Evolutionary conservation across 2,888 invertebrate genomes (phyloP), one percentile per base, ranked within the genome.

Genomic region (Teinopalpus imperialis): DNA sequence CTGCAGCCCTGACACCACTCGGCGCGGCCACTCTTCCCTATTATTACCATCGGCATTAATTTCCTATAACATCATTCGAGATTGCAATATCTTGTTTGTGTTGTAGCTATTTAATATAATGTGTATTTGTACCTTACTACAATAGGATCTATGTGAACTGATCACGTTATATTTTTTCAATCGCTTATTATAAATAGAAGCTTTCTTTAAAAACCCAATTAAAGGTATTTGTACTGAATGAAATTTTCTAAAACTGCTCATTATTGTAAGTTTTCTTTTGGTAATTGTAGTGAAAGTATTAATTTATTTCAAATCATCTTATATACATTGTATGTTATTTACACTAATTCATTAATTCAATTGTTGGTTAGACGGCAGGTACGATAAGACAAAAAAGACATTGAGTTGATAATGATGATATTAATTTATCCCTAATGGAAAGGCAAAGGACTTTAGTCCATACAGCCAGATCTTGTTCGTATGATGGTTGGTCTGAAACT

Each of bases 1-100:
- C 83, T 99, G 99, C 68, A 99, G 94, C 7, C 98, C 99, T 0
- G 98, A 96, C 65, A 98, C 95, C 62, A 98, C 90, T 60, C 91
- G 91, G 43, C 83, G 89, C 2, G 90, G 90, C 89, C 91, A 92
- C 23, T 56, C 48, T 12, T 53, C 50, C 6, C 14, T 24, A 12
- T 7, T 12, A 1, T 31, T 18, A 45, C 5, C 6, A 29, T 12
- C 9, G 30, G 32, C 6, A 24, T 10, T 16, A 37, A 2, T 34
- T 21, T 14, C 13, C 42, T 20, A 1, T 29, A n/a, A 21, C 18
- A 26, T 4, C 2, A 21, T 2, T 3, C 13, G 12, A 6, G 1
- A 1, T 20, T 32, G 9, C 10, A 20, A 39, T 20, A 30, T 9
- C 8, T 12, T 8, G 6, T 16, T 7, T 18, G n/a, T 16, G 3